Percentiles rank a stretch among this genome's conserved stretches.
These are phyloP conservation scores for Oreochromis grahami DNA, from an alignment of 2,797 vertebrate genomes.

Conservation along the genomic window DNA sequence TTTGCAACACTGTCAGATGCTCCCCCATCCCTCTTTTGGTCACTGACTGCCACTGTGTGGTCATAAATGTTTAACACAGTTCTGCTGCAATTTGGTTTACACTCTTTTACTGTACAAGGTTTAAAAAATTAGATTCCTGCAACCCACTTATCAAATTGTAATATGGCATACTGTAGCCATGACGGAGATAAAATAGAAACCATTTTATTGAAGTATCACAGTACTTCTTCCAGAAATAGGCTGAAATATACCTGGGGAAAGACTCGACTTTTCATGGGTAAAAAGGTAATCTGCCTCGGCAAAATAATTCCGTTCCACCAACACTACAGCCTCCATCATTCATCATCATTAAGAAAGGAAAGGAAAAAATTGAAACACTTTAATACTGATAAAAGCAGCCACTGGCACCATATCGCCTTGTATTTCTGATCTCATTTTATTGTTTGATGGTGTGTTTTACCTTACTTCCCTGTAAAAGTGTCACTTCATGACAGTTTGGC, in stretches of 20 bases:
- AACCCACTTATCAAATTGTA: neutral
- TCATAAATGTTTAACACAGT: constrained; percentile 51
- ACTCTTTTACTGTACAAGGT: neutral
- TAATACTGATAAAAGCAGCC: neutral
- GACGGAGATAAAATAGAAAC: neutral
- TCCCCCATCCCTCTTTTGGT: constrained; percentile 20
- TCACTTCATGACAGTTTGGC: neutral
- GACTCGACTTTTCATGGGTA: neutral
- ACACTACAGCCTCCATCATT: constrained; percentile 3
- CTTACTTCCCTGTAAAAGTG: neutral
- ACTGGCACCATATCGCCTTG: neutral
- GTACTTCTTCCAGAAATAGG: neutral
- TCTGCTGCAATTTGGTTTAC: constrained; percentile 16
- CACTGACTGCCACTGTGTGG: constrained; percentile 67
- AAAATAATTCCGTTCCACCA: neutral
- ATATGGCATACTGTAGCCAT: neutral
- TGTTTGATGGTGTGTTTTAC: constrained; percentile 6
- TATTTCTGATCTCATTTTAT: neutral
- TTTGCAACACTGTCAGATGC: constrained; percentile 27
- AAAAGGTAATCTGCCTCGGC: neutral
- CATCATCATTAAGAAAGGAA: constrained; percentile 31
- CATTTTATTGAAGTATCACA: neutral
- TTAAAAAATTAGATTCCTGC: neutral
- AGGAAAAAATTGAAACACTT: neutral
- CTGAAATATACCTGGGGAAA: neutral